Percentiles rank a stretch among this genome's conserved stretches.
These are phyloP conservation scores for Proisotoma minuta DNA, from an alignment of 2,888 invertebrate genomes.

Conservation along the genomic window DNA sequence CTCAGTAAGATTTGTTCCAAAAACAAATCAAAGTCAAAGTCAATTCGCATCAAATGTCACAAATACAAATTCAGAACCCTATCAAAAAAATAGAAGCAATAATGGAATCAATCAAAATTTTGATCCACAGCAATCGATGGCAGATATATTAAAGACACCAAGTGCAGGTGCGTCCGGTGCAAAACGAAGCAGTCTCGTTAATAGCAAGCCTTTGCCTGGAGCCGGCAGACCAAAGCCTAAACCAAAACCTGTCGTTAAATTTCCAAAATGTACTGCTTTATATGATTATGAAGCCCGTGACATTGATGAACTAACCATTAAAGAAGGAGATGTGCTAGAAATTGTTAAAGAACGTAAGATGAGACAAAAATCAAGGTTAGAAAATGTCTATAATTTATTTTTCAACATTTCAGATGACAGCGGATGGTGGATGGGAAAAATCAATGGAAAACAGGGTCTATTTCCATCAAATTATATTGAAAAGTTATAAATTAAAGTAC, in stretches of 20 bases:
- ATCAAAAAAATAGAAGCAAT: no score
- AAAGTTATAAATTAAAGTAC: constrained; percentile 28
- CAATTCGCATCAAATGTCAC: no score
- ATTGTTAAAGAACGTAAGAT: constrained; percentile 58
- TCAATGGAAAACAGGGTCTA: constrained; percentile 58
- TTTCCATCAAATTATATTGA: constrained; percentile 65
- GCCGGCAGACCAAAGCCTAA: constrained; percentile 52
- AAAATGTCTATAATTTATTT: constrained; percentile 1
- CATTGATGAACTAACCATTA: constrained; percentile 61
- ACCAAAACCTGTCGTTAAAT: constrained; percentile 52
- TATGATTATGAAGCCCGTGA: constrained; percentile 64
- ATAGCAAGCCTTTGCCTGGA: constrained; percentile 49
- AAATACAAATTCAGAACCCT: no score
- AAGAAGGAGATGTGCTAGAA: constrained; percentile 60
- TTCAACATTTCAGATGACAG: constrained; percentile 56
- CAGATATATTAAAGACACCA: constrained; percentile 21
- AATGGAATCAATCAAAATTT: neutral
- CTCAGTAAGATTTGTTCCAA: no score
- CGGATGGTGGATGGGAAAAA: constrained; percentile 65
- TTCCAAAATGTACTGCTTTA: constrained; percentile 56
- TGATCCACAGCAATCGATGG: constrained; percentile 17
- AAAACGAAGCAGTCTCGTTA: constrained; percentile 29
- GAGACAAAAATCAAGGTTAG: neutral
- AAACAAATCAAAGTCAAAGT: no score
- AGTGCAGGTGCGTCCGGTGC: constrained; percentile 50